phyloP scores from a whole-genome alignment of 2,797 vertebrate species.

The Apogon hyalosoma region DNA sequence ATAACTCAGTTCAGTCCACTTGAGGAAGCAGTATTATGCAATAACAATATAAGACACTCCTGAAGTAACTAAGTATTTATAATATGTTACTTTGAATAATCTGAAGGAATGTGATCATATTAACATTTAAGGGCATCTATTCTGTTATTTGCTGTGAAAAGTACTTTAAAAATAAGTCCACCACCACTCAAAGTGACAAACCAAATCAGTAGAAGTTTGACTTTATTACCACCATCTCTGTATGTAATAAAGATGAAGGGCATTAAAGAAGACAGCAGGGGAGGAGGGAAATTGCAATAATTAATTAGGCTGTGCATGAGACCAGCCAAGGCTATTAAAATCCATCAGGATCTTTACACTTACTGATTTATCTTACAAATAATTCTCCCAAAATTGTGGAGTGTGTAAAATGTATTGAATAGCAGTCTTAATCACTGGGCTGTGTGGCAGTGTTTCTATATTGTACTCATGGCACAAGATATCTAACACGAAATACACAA shows the following conservation, averaged over 20 bases:
- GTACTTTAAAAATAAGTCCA: too few relatives aligned
- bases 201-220: constrained; percentile 26
- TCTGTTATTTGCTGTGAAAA: too few relatives aligned
- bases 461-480: background rate
- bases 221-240: constrained; percentile 50
- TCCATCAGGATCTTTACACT: constrained; percentile 60
- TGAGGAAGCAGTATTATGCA: too few relatives aligned
- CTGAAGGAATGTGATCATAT: too few relatives aligned
- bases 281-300: constrained; percentile 60
- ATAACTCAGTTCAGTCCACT: too few relatives aligned
- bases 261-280: constrained; percentile 55
- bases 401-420: constrained; percentile 12
- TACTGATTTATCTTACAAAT: constrained; percentile 52
- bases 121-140: too few relatives aligned
- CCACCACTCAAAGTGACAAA: background rate
- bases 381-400: constrained; percentile 27
- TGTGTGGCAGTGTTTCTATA: constrained; percentile 6
- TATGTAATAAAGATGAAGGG: constrained; percentile 58
- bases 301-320: constrained; percentile 68
- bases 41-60: too few relatives aligned
- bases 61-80: too few relatives aligned
- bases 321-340: constrained; percentile 68
- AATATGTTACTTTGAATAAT: too few relatives aligned
- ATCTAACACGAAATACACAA: background rate
- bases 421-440: background rate